These are phyloP conservation scores for Danio tinwini DNA, from an alignment of 2,797 vertebrate species.

Conservation along the genomic window DNA sequence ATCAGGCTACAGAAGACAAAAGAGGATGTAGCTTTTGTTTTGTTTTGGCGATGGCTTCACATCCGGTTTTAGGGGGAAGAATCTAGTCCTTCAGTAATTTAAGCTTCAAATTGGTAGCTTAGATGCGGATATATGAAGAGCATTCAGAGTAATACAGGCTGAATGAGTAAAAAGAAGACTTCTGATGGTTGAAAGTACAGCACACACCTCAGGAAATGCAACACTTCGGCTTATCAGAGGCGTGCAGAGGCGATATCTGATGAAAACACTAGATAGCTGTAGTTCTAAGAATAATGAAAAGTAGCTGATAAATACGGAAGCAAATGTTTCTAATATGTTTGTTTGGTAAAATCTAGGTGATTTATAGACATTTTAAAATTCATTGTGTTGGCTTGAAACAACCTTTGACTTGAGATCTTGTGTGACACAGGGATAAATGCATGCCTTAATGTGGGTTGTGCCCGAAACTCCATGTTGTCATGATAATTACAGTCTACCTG, in stretches of 20 bases:
- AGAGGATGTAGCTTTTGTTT: constrained; percentile 42
- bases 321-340: background rate
- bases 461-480: constrained; percentile 4
- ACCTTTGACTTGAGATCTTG: background rate
- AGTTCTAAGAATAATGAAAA: background rate
- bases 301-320: background rate
- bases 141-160: background rate
- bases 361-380: constrained; percentile 7
- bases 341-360: background rate
- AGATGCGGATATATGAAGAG: no score
- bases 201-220: background rate
- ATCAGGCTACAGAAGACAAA: constrained; percentile 58
- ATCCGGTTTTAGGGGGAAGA: background rate
- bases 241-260: background rate
- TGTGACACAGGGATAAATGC: background rate
- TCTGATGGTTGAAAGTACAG: constrained; percentile 32
- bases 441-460: background rate
- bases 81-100: constrained; percentile 29
- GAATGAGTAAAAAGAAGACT: constrained; percentile 6
- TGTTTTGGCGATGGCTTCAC: constrained; percentile 15
- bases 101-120: no score
- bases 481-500: background rate
- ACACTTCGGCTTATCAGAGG: background rate
- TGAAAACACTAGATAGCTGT: background rate
- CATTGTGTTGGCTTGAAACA: background rate